Base-by-base conservation (phyloP, 2,797 vertebrate genomes). In the Lepus townsendii region DNA sequence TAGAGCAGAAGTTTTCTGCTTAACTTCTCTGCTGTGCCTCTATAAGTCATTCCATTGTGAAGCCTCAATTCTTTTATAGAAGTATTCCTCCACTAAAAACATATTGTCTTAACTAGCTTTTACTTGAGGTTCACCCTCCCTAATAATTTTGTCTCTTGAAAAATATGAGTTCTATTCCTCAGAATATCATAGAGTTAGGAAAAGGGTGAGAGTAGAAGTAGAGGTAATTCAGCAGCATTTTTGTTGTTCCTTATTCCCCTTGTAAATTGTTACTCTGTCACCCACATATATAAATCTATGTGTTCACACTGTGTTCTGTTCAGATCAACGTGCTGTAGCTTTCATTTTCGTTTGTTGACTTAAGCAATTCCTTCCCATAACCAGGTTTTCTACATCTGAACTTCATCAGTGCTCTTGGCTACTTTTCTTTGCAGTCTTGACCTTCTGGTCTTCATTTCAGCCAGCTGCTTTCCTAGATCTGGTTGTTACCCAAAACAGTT, bases 1-100 rank as follows among this genome's bases (percentile, higher is more conserved):
- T 68, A 89, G 54, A 96, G 86, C 27, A 84, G 52, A 20, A 78
- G 66, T 94, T 95, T 84, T 73, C 80, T 95, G 63, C 80, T 92
- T 83, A 87, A 77, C 38, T 79, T 95, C 93, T 71, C 82, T 35
- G 76, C 79, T 57, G n/a, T 72, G 78, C 63, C 57, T 90, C 82
- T 87, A 54, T 93, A 78, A 96, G 72, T 96, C 66, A 88, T 1
- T 85, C 52, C 52, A 52, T 78, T 94, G 82, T 90, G 82, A 92
- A 83, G 50, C n/a, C 10, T 63, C 42, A 65, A 2, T 72, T 50
- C 50, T 94, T 50, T 12, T 83, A 3, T 30, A 87, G 80, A 73
- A 75, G 47, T 77, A 12, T 47, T 90, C 65, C 11, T 88, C 68
- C 22, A 47, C 30, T 86, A 73, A 92, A 90, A 94, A 22, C 24